These are phyloP conservation scores for Stercorarius parasiticus DNA, from an alignment of 2,113 vertebrate genomes.

Conservation along the genomic window DNA sequence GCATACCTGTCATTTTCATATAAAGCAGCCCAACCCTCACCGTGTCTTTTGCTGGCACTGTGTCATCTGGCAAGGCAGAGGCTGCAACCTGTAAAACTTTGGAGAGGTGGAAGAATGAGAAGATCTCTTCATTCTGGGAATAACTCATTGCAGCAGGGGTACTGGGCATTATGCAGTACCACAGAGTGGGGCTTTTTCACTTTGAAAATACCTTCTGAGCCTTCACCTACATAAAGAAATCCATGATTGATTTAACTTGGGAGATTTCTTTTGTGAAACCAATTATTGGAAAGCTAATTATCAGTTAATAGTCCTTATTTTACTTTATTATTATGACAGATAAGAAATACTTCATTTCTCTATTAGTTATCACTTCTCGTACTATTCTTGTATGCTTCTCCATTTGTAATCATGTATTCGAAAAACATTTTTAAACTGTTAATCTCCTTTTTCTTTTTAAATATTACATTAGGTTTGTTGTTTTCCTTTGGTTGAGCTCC, in stretches of 20 bases:
- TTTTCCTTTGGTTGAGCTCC: not conserved
- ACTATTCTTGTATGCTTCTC: not conserved
- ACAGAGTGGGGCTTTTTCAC: not conserved
- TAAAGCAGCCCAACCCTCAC: not conserved
- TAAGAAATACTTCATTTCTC: not conserved
- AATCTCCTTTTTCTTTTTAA: not conserved
- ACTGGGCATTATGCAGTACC: not conserved
- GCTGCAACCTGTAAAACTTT: not conserved
- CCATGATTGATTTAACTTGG: not conserved
- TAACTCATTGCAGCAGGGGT: not conserved
- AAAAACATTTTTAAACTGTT: not conserved
- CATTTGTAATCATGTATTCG: not conserved
- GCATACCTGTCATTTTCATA: not conserved
- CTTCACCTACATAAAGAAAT: not conserved
- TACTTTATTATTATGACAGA: not conserved
- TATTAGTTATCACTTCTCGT: not conserved
- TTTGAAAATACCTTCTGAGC: not conserved
- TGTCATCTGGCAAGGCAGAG: not conserved
- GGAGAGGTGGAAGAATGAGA: not conserved
- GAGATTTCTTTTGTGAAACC: not conserved
- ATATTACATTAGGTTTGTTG: not conserved
- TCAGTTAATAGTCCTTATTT: not conserved
- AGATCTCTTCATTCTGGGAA: not conserved
- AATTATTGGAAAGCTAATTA: not conserved
- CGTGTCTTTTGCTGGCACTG: not conserved